Base-by-base conservation (phyloP, 2,888 invertebrate genomes). In the Euproctis similis region DNA sequence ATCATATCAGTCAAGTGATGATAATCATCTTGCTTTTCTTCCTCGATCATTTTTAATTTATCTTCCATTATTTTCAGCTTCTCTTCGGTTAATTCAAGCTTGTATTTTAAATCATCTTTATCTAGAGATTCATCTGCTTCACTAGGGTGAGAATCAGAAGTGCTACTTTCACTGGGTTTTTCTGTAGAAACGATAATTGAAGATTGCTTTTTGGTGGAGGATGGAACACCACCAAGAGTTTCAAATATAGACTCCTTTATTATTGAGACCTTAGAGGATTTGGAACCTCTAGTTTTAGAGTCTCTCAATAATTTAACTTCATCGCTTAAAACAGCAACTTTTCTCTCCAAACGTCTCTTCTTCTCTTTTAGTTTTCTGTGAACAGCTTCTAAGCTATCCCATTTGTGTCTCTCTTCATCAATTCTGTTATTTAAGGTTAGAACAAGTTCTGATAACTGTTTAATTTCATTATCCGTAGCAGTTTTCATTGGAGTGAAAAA, bases 51-150 rank as follows among this genome's bases (percentile, higher is more conserved):
- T 50, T 86, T 86, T 19, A 91, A 58, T 55, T 88, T 85, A 21
- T 88, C 87, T 54, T 88, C 87, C 57, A 91, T 68, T 9, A 89
- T 87, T 56, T 89, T 87, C 21, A 89, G 76, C 47, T 88, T 89
- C 62, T 91, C 90, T 49, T 90, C 87, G 0, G 90, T 84, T 30
- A 91, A 62, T 54, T 89, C 89, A 29, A 90, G 58, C 51, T 73
- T 84, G 41, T 60, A 82, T 55, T 68, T 77, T 6, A 84, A 48
- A 30, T 75, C 80, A 13, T 81, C 81, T 52, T 65, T 75, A 25
- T 80, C 80, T 4, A 77, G 42, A 22, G 31, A 30, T n/a, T 75
- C 76, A 12, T 59, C 55, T 12, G 32, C 53, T 14, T 72, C 72
- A 1, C 43, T 42, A 9, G 48, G 42, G 20, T 60, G 61, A 6